These are phyloP conservation scores for Glaucidium brasilianum DNA, from an alignment of 2,113 vertebrate genomes.

Conservation along the genomic window DNA sequence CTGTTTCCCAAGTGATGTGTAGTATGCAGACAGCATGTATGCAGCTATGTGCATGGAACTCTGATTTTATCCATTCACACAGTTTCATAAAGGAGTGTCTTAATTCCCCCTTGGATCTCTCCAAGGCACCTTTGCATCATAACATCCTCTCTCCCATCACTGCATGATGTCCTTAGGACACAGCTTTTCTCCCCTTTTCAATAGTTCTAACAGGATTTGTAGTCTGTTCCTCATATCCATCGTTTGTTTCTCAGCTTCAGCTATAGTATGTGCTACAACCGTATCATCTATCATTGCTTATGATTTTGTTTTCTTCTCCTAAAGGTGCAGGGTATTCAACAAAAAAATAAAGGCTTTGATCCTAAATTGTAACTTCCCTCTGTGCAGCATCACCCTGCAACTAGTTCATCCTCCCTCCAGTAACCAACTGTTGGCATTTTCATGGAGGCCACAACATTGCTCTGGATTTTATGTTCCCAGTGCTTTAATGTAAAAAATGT, in stretches of 20 bases:
- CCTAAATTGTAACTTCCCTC: neutral
- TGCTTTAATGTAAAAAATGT: fast-evolving
- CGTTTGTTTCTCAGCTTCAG: neutral
- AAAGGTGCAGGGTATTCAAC: neutral
- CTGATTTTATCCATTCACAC: neutral
- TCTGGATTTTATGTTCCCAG: neutral
- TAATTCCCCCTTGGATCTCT: neutral
- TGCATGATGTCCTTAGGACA: neutral
- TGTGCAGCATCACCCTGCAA: neutral
- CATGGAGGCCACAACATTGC: neutral
- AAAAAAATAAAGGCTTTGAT: neutral
- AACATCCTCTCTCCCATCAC: neutral
- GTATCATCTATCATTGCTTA: neutral
- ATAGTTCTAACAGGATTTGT: fast-evolving
- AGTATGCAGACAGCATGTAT: neutral
- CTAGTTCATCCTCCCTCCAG: neutral
- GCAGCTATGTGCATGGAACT: too few species aligned
- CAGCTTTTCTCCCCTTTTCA: neutral
- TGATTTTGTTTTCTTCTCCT: neutral
- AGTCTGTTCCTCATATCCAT: neutral
- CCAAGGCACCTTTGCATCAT: neutral
- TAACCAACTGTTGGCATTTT: neutral
- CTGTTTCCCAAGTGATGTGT: neutral
- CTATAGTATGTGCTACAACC: neutral
- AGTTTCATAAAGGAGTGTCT: neutral